phyloP scores from a whole-genome alignment of 2,888 invertebrate species.

The Strigamia transsilvanica region DNA sequence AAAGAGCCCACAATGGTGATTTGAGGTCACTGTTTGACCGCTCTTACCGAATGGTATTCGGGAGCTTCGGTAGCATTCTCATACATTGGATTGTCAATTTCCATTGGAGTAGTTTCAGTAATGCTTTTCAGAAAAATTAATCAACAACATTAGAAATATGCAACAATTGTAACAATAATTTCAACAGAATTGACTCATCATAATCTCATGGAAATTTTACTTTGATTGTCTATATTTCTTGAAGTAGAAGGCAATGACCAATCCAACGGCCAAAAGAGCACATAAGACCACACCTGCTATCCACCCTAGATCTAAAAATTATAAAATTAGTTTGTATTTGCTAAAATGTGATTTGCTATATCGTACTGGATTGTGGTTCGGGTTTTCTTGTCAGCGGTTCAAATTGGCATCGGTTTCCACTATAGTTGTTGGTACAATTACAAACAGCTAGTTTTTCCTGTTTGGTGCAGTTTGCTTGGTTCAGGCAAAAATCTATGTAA shows the following conservation, averaged over 20 bases:
- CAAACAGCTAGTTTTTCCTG: slow-evolving; percentile 4
- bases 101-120: background rate
- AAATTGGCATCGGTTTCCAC: background rate
- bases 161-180: background rate
- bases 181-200: too few species aligned
- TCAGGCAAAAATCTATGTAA: background rate
- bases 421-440: background rate
- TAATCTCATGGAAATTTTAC: background rate
- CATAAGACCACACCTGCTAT: background rate
- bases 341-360: background rate
- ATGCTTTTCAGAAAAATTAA: background rate
- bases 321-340: background rate
- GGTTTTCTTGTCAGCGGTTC: background rate
- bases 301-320: background rate
- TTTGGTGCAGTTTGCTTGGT: background rate
- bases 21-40: background rate
- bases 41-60: background rate
- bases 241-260: background rate
- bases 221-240: background rate
- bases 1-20: too few species aligned
- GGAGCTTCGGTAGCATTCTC: background rate
- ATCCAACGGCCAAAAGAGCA: background rate
- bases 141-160: background rate
- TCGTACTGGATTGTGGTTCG: background rate
- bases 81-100: background rate